These are phyloP conservation scores for Mycetomoellerius zeteki DNA, from an alignment of 1,140 invertebrate genomes.

Conservation along the genomic window DNA sequence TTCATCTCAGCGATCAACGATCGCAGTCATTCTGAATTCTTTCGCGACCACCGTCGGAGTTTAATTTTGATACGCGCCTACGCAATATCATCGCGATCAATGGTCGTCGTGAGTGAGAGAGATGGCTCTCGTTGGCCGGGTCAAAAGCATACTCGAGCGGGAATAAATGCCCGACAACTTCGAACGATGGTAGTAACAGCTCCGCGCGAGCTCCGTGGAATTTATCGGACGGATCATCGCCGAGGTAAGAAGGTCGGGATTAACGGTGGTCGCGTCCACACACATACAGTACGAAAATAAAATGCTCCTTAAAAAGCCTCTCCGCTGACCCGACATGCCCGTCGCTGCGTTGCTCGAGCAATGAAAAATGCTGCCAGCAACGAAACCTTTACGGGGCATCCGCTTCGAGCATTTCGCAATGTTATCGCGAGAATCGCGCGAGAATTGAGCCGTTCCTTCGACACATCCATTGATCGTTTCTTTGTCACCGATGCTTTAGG, in stretches of 20 bases:
- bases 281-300: slow-evolving; percentile 70
- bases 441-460: slow-evolving; percentile 63
- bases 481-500: slow-evolving; percentile 46
- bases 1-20: slow-evolving; percentile 47
- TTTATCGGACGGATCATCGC: slow-evolving; percentile 77
- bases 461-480: slow-evolving; percentile 60
- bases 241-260: slow-evolving; percentile 76
- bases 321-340: slow-evolving; percentile 60
- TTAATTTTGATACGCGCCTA: slow-evolving; percentile 66
- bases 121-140: slow-evolving; percentile 55
- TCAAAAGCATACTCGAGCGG: slow-evolving; percentile 66
- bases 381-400: slow-evolving; percentile 62
- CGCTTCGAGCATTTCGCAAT: slow-evolving; percentile 58
- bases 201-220: slow-evolving; percentile 69
- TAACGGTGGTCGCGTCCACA: slow-evolving; percentile 74
- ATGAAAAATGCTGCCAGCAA: slow-evolving; percentile 69
- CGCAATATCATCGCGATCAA: slow-evolving; percentile 69
- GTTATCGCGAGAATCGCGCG: slow-evolving; percentile 54
- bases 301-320: slow-evolving; percentile 76
- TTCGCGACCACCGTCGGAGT: slow-evolving; percentile 61
- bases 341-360: slow-evolving; percentile 54
- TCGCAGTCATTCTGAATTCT: slow-evolving; percentile 56
- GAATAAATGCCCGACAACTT: slow-evolving; percentile 74
- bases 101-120: slow-evolving; percentile 60
- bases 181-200: slow-evolving; percentile 62